phyloP scores from a whole-genome alignment of 1,140 invertebrate species.

The Drosophila bifasciata region DNA sequence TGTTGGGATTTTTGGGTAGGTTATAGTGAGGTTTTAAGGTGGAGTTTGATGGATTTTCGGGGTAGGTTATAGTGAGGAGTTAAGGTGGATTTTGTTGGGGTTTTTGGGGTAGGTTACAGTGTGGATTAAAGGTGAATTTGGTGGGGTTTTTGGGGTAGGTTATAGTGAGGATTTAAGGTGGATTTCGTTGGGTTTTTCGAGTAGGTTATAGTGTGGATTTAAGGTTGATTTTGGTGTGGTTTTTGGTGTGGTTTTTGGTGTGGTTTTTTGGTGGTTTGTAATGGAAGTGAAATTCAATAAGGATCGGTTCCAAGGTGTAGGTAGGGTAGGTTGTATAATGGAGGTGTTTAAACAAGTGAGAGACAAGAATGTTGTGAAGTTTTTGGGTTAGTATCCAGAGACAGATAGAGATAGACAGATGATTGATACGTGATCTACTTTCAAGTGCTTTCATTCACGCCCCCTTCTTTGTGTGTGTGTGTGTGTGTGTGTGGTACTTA shows the following conservation, averaged over 20 bases:
- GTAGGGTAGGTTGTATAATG: conserved; percentile 28
- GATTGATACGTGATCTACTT: conserved; percentile 9
- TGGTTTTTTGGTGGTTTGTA: neutral
- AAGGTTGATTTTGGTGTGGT: no score
- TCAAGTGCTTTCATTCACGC: conserved; percentile 50
- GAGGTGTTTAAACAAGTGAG: conserved; percentile 45
- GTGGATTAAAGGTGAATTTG: neutral
- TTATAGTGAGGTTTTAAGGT: no score
- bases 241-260: neutral
- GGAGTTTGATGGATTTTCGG: no score
- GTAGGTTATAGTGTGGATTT: neutral
- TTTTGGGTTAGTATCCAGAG: conserved; percentile 40
- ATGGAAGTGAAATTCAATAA: neutral
- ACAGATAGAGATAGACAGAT: conserved; percentile 16
- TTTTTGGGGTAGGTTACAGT: no score
- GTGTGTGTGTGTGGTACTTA: conserved; percentile 86
- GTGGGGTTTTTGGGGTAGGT: no score
- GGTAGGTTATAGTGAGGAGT: no score
- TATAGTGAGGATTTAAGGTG: no score
- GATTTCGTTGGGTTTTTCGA: conserved; percentile 26
- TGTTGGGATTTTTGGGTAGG: conserved; percentile 1
- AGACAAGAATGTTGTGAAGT: conserved; percentile 61
- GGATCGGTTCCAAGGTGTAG: neutral
- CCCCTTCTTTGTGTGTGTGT: conserved; percentile 53
- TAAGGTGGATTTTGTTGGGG: no score